Evolutionary conservation across 2,797 vertebrate species (phyloP), one percentile per base, ranked within the genome.

Genomic region (Spheniscus humboldti): DNA sequence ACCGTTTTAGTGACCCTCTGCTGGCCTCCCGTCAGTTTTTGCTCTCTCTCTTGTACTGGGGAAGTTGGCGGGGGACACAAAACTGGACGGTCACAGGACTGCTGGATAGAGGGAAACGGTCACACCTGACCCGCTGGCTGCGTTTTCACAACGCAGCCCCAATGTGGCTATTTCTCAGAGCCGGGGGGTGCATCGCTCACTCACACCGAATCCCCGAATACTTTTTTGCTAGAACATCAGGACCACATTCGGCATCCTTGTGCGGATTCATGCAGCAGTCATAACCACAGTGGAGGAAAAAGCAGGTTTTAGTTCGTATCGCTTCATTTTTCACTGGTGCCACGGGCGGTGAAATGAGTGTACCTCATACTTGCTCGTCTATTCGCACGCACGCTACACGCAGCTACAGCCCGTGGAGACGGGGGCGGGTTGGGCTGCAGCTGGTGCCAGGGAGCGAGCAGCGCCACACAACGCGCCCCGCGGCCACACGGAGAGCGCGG

Each of bases 241-340:
- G 17, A 10, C 30, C 25, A 1, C 2, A 10, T 15, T 22, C 39
- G 25, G 31, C 48, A 9, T 8, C 23, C 37, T 17, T 1, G 20
- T 6, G 67, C 57, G 8, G 39, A 20, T 5, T 20, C 9, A 18
- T 2, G 22, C 19, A 16, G 28, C 45, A 4, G 28, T 3, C 19
- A 5, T 7, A 6, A 56, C 27, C 30, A 4, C 5, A 18, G 43
- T 0, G 19, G 24, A 11, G 12, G 16, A 23, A 33, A 63, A 12
- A 2, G 6, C 19, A 11, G 22, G 4, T 35, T 45, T 28, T 24
- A 19, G 7, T 7, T 13, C 41, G 1, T 0, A 14, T 3, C 2
- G 1, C 47, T 31, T 22, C 18, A 18, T 22, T 37, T 14, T 37
- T 4, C 59, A 22, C n/a, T 1, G 14, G 12, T 3, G 78, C 31